Percentiles rank a stretch among this genome's conserved stretches.
Evolutionary conservation across 2,888 invertebrate species (phyloP).

Genomic region (Acleris sparsana): DNA sequence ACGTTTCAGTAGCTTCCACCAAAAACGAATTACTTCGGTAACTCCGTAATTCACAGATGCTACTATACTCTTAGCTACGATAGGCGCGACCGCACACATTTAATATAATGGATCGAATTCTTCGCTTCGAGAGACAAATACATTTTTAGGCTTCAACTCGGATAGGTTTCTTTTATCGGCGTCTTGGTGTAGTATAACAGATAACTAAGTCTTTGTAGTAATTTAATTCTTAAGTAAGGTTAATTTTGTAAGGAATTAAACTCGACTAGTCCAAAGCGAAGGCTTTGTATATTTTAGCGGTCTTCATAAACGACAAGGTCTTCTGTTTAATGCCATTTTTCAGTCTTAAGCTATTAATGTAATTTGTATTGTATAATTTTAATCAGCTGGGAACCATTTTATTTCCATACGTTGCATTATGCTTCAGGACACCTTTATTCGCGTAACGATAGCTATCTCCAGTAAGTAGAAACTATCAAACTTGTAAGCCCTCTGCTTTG

Average conservation of each 20-base stretch:
- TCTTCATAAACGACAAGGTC: neutral
- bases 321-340: neutral
- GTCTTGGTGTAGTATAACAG: too few relatives aligned
- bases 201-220: too few relatives aligned
- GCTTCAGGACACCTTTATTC: neutral
- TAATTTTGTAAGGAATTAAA: neutral
- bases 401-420: neutral
- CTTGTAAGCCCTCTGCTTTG: conserved; percentile 13
- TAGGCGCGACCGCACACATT: conserved; percentile 13
- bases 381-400: neutral
- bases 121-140: neutral
- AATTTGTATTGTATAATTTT: neutral
- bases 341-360: neutral
- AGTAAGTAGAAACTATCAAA: conserved; percentile 25
- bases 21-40: conserved; percentile 28
- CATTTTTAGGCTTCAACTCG: too few relatives aligned
- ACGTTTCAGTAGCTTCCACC: conserved; percentile 15
- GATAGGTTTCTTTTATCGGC: too few relatives aligned
- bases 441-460: neutral
- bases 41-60: conserved; percentile 32
- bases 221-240: too few relatives aligned
- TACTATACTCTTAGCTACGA: conserved; percentile 11
- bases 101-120: conserved; percentile 11
- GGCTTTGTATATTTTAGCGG: conserved; percentile 9
- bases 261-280: neutral